Base-by-base conservation (phyloP, 2,888 invertebrate species). In the Hydrotaea cyrtoneurina region DNA sequence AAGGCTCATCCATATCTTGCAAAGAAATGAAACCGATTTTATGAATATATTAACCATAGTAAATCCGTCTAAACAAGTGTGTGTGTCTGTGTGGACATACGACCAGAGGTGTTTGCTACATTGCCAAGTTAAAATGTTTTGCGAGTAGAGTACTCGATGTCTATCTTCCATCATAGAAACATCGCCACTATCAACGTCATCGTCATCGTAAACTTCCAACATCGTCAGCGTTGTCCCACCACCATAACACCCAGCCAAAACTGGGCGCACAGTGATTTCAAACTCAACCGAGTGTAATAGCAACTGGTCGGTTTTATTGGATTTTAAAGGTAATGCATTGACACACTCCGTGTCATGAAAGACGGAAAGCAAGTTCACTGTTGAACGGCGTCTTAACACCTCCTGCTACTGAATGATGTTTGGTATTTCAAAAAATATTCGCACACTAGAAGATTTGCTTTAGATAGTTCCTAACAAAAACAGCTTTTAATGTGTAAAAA, bases 1-100 rank as follows among this genome's bases (percentile, higher is more conserved):
- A 82, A 77, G 76, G 73, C 79, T 79, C 79, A 85, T 82, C 69
- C 69, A 77, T 82, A 79, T 82, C 79, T 76, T 50, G 2, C 15
- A 13, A 57, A 78, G 62, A 36, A 39, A 82, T 19, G 36, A 78
- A 81, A 73, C 66, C 76, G 59, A 77, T 53, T 79, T 81, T 79
- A 79, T 85, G 84, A 85, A 82, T 81, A 82, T n/a, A 85, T 82
- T 85, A 78, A 11, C 62, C 31, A 17, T 62, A 69, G 21, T 69
- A 69, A 69, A 69, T 69, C 69, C 69, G 46, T 15, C 69, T 19
- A 19, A 66, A 19, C 36, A 8, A 66, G 13, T 17, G 66, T 19
- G 17, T 4, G 46, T 31, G 31, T 2, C 31, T 31, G 7, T 31
- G 7, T 7, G 31, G 31, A 31, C 31, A 31, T 31, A 31, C 31